Evolutionary conservation across 2,113 vertebrate species (phyloP).

Genomic region (Hippolais icterina): DNA sequence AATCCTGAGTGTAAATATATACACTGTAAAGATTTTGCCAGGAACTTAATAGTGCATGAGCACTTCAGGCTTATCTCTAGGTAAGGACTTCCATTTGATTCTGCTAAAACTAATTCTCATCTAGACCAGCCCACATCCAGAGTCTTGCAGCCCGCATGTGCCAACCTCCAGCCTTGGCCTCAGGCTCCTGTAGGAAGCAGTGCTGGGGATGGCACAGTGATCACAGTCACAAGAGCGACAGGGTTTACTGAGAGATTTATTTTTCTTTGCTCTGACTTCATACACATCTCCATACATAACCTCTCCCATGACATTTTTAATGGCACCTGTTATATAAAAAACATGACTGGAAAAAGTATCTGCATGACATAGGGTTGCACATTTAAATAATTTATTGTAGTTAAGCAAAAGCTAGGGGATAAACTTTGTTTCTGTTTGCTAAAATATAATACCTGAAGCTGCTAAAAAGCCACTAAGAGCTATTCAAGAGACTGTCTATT

Average conservation of each 20-base stretch:
- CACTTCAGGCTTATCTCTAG: background rate
- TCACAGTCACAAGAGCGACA: background rate
- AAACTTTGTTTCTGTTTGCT: background rate
- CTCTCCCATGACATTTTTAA: background rate
- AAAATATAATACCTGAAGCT: background rate
- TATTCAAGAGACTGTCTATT: background rate
- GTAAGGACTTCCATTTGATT: background rate
- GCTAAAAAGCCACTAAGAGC: background rate
- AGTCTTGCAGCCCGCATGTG: fast-evolving
- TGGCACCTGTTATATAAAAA: background rate
- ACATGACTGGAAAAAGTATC: background rate
- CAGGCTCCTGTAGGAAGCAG: background rate
- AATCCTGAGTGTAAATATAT: background rate
- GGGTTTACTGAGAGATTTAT: background rate
- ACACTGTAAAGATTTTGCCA: background rate
- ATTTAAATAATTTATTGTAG: background rate
- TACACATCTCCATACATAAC: background rate
- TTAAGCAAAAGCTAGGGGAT: background rate
- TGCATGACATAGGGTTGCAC: background rate
- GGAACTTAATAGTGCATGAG: background rate
- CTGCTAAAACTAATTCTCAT: background rate
- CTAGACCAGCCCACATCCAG: background rate
- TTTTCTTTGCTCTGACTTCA: background rate
- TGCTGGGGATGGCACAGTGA: fast-evolving
- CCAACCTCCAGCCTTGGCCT: background rate